Conservation (phyloP, 2,888 invertebrate species). For the Drosophila parthenogenetica region DNA sequence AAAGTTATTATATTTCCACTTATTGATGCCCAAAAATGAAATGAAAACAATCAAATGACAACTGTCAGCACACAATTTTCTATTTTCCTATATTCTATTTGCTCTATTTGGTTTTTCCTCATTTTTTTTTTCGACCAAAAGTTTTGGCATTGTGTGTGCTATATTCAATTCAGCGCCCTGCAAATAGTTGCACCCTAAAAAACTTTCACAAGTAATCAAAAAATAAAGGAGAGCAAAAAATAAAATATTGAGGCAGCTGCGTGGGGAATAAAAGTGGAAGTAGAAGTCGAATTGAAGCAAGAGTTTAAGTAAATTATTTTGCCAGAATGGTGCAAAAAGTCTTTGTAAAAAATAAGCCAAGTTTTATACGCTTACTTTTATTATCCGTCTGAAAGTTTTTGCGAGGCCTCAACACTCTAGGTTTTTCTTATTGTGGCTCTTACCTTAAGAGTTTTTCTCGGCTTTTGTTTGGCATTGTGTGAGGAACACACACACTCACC, state of each 20-base stretch:
- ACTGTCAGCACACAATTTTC: slow-evolving; percentile 60
- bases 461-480: slow-evolving; percentile 30
- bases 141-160: slow-evolving; percentile 33
- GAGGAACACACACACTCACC: neutral
- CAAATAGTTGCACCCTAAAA: slow-evolving; percentile 43
- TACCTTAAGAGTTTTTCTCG: slow-evolving; percentile 35
- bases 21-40: slow-evolving; percentile 75
- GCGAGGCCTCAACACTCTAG: slow-evolving; percentile 21
- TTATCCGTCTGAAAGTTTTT: slow-evolving; percentile 50
- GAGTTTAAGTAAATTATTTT: slow-evolving; percentile 65
- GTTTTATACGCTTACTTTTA: slow-evolving; percentile 52
- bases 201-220: slow-evolving; percentile 47
- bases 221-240: slow-evolving; percentile 1
- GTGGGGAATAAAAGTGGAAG: slow-evolving; percentile 22
- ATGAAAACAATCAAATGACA: slow-evolving; percentile 78
- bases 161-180: slow-evolving; percentile 35
- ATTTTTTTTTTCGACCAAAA: slow-evolving; percentile 19
- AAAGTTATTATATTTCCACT: slow-evolving; percentile 67
- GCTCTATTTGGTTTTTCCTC: neutral
- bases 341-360: slow-evolving; percentile 13
- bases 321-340: slow-evolving; percentile 17
- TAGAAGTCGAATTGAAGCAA: slow-evolving; percentile 37
- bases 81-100: slow-evolving; percentile 10
- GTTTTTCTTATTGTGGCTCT: slow-evolving; percentile 23
- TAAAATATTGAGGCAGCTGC: slow-evolving; percentile 2